phyloP scores from a whole-genome alignment of 2,113 vertebrate genomes.

The Chlorodrepanis virens region DNA sequence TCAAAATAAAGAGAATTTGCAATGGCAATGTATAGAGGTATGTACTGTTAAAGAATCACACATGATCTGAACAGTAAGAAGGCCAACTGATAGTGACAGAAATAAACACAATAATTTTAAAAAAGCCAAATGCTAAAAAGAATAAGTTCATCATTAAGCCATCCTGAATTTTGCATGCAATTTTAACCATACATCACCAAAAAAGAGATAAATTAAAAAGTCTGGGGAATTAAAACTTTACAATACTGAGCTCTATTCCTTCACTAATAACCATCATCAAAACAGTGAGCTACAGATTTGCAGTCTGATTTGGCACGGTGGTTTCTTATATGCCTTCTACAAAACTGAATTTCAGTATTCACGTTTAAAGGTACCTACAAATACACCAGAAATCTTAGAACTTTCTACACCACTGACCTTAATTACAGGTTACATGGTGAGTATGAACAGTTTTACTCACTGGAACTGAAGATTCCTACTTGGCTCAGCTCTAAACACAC shows the following conservation, averaged over 20 bases:
- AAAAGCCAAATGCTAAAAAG: not conserved
- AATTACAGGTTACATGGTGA: not conserved
- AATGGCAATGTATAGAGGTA: not conserved
- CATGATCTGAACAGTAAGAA: not conserved
- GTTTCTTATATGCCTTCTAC: not conserved
- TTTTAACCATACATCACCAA: not conserved
- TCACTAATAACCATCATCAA: not conserved
- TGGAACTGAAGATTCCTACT: not conserved
- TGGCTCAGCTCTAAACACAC: not conserved
- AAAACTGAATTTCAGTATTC: not conserved
- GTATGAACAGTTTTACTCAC: not conserved
- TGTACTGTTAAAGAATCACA: not conserved
- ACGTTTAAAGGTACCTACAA: not conserved
- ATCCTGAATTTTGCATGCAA: not conserved
- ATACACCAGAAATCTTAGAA: not conserved
- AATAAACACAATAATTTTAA: not conserved
- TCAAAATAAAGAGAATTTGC: not conserved
- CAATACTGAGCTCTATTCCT: not conserved
- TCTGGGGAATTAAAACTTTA: not conserved
- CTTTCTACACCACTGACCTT: not conserved
- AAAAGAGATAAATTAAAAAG: not conserved
- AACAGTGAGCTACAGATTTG: not conserved
- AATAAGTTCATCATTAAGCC: not conserved
- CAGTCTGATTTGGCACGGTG: not conserved
- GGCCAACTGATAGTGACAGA: not conserved